Evolutionary conservation across 1,140 invertebrate genomes (phyloP).

Genomic region (Anastrepha ludens): DNA sequence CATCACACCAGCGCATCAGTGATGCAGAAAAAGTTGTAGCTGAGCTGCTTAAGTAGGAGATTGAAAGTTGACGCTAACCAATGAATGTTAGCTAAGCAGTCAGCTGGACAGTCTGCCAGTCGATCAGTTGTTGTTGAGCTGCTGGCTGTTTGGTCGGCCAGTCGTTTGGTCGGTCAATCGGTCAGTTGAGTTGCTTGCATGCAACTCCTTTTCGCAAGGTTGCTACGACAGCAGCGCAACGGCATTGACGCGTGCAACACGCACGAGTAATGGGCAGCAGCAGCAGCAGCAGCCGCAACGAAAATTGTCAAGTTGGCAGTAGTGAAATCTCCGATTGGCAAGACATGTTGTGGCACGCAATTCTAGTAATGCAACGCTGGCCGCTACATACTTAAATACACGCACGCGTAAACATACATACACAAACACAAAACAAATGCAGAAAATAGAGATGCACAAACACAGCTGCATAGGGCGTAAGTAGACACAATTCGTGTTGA

Average conservation of each 20-base stretch:
- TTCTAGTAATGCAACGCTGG: neutral
- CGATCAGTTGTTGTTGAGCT: neutral
- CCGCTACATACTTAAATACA: too few species aligned
- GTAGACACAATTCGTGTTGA: neutral
- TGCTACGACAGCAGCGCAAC: neutral
- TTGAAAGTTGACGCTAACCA: neutral
- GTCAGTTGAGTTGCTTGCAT: neutral
- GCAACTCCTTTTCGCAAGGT: neutral
- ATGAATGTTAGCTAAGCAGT: slow-evolving; percentile 6
- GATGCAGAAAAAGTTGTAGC: slow-evolving; percentile 58
- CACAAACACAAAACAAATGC: neutral
- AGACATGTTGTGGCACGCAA: neutral
- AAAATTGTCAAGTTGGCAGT: neutral
- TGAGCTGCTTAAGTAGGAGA: neutral
- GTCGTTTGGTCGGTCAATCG: neutral
- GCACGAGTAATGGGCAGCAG: neutral
- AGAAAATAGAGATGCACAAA: neutral
- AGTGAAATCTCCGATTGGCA: neutral
- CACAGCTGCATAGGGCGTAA: neutral
- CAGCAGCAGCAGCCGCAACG: neutral
- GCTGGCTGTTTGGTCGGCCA: neutral
- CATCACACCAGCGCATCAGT: slow-evolving; percentile 62
- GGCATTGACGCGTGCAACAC: neutral
- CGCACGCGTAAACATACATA: too few species aligned
- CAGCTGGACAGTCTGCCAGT: neutral